Percentiles rank a stretch among this genome's conserved stretches.
phyloP scores from a whole-genome alignment of 1,140 invertebrate species.

The Leptinotarsa texana region DNA sequence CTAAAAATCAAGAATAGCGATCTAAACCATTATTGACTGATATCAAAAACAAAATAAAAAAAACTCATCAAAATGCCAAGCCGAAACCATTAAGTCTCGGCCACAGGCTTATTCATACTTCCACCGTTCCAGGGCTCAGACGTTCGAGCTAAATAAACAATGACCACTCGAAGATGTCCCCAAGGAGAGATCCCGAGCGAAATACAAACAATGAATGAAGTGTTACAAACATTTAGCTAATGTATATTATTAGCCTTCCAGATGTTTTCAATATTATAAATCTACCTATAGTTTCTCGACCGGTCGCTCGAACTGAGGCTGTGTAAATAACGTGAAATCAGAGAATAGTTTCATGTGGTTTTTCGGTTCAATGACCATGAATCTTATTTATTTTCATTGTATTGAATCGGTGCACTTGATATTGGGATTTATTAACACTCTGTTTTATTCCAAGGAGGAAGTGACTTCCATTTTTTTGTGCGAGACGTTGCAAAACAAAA shows the following conservation, averaged over 20 bases:
- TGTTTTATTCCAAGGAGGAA: too few species aligned
- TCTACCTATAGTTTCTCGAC: conserved; percentile 23
- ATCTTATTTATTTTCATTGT: neutral
- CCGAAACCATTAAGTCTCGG: neutral
- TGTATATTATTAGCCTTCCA: conserved; percentile 38
- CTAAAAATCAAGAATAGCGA: too few species aligned
- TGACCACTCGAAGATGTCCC: conserved; percentile 37
- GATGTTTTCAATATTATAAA: conserved; percentile 34
- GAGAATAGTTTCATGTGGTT: neutral
- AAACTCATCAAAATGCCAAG: too few species aligned
- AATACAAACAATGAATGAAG: conserved; percentile 38
- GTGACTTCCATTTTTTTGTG: too few species aligned
- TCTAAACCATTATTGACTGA: too few species aligned
- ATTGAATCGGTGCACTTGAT: neutral
- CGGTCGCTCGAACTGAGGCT: neutral
- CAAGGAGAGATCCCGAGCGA: conserved; percentile 38
- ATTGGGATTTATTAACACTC: too few species aligned
- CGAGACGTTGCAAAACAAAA: too few species aligned
- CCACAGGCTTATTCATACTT: neutral
- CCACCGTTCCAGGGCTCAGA: neutral
- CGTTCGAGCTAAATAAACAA: conserved; percentile 34
- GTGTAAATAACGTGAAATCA: neutral
- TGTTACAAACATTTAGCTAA: conserved; percentile 40
- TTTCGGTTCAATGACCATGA: neutral
- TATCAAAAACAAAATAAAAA: too few species aligned